These are phyloP conservation scores for Mustelus asterias DNA, from an alignment of 2,113 vertebrate species.

Conservation along the genomic window DNA sequence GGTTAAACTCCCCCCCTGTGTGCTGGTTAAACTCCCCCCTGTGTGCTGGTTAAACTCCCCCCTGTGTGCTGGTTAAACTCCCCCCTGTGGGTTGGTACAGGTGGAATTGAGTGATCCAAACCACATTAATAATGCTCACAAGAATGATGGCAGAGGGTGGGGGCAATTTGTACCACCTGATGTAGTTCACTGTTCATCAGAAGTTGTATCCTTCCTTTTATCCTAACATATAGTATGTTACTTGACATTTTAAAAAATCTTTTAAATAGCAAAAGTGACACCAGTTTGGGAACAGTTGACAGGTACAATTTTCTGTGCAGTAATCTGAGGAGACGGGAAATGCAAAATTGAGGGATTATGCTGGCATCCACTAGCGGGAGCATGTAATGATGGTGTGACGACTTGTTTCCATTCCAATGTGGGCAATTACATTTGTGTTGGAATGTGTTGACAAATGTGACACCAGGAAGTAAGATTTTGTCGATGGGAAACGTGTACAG, in stretches of 20 bases:
- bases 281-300: not conserved
- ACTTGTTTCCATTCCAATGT: not conserved
- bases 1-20: too few species aligned
- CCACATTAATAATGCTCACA: not conserved
- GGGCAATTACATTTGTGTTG: not conserved
- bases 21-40: too few species aligned
- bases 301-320: not conserved
- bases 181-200: not conserved
- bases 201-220: too few species aligned
- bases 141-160: not conserved
- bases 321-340: not conserved
- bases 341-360: not conserved
- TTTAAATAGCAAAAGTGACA: not conserved
- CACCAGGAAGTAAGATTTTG: not conserved
- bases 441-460: not conserved
- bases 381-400: not conserved
- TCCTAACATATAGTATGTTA: not conserved
- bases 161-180: not conserved
- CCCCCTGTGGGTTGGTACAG: not conserved
- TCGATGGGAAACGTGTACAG: not conserved
- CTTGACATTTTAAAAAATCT: not conserved
- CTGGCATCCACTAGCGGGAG: not conserved
- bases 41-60: too few species aligned
- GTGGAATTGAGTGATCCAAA: too few species aligned
- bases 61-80: not conserved